These are phyloP conservation scores for Patella vulgata DNA, from an alignment of 1,140 invertebrate genomes.

Conservation along the genomic window DNA sequence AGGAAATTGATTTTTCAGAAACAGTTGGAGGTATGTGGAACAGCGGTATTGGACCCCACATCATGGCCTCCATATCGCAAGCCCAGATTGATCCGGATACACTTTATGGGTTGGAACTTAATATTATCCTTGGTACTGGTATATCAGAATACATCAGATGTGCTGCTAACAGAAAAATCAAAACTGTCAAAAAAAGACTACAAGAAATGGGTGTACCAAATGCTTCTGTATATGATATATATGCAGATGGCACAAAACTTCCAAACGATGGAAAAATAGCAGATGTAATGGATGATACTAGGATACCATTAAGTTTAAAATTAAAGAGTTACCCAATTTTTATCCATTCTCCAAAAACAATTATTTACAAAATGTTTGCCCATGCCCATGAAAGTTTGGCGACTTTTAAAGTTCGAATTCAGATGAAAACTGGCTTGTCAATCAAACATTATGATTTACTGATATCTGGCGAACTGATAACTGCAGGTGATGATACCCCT, in stretches of 20 bases:
- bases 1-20: constrained; percentile 40
- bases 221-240: constrained; percentile 47
- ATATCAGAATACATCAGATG: constrained; percentile 49
- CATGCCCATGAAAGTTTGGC: constrained; percentile 45
- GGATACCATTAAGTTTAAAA: constrained; percentile 44
- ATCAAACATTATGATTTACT: constrained; percentile 40
- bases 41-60: background rate
- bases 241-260: constrained; percentile 37
- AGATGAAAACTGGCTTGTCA: constrained; percentile 51
- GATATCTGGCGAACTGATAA: constrained; percentile 42
- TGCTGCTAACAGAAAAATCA: constrained; percentile 39
- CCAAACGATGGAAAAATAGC: constrained; percentile 39
- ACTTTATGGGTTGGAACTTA: constrained; percentile 48
- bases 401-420: constrained; percentile 47
- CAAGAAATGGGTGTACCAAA: constrained; percentile 56
- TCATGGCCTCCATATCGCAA: constrained; percentile 18
- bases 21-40: constrained; percentile 39
- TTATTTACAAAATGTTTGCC: constrained; percentile 53
- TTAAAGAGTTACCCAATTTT: constrained; percentile 53
- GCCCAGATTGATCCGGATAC: constrained; percentile 43
- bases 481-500: constrained; percentile 26
- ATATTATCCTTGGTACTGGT: constrained; percentile 45
- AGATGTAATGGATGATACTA: constrained; percentile 44
- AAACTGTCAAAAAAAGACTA: constrained; percentile 45
- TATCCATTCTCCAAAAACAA: constrained; percentile 44